phyloP scores from a whole-genome alignment of 2,888 invertebrate genomes.

The Dexiosoma caninum region DNA sequence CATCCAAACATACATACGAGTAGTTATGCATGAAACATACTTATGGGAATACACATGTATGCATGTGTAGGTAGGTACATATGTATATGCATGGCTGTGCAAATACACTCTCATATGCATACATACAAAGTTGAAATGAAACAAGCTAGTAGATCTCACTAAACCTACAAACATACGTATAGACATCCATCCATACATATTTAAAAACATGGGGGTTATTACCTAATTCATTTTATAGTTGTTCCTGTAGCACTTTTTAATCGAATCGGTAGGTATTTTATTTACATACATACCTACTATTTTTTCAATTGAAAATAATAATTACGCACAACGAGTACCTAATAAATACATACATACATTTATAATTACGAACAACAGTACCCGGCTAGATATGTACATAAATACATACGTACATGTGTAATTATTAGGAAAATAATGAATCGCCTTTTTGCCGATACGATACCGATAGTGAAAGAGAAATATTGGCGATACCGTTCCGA shows the following conservation, averaged over 20 bases:
- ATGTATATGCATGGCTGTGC: neutral
- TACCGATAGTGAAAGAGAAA: no score
- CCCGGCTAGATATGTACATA: neutral
- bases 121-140: neutral
- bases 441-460: no score
- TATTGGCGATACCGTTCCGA: no score
- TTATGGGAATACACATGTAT: neutral
- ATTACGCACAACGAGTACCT: no score
- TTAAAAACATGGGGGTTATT: conserved; percentile 14
- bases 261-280: no score
- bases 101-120: neutral
- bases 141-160: neutral
- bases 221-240: conserved; percentile 6
- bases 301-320: no score
- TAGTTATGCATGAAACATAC: neutral
- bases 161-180: neutral
- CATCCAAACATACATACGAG: neutral
- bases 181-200: neutral
- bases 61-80: no score
- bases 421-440: no score
- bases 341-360: neutral
- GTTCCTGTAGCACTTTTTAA: neutral
- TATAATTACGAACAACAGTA: neutral
- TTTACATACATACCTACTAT: no score
- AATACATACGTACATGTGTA: neutral